These are phyloP conservation scores for Colius striatus DNA, from an alignment of 2,113 vertebrate species.

Conservation along the genomic window DNA sequence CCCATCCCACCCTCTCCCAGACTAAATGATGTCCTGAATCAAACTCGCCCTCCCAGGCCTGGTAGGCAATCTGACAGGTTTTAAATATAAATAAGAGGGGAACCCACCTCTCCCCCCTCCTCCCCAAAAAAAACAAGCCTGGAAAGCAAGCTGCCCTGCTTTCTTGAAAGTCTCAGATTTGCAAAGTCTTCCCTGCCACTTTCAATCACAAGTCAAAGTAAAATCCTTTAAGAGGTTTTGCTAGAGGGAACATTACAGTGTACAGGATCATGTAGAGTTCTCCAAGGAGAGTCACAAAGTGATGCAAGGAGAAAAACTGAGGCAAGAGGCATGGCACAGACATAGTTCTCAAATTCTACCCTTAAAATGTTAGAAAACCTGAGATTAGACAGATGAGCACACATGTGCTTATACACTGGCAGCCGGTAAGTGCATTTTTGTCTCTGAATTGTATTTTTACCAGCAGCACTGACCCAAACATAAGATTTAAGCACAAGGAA, in stretches of 20 bases:
- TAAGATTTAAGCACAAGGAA: not conserved
- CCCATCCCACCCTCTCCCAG: not conserved
- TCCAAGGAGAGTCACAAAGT: not conserved
- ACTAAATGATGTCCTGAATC: not conserved
- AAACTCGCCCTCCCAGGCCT: not conserved
- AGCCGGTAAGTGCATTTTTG: not conserved
- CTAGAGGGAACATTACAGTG: not conserved
- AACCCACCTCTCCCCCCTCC: too few relatives aligned
- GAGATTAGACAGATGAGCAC: not conserved
- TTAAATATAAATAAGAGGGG: not conserved
- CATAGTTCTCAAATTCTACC: not conserved
- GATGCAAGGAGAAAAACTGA: not conserved
- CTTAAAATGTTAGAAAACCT: not conserved
- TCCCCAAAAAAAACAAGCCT: not conserved
- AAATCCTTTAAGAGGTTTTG: slow-evolving; percentile 54
- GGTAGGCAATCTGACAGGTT: not conserved
- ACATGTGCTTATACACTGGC: not conserved
- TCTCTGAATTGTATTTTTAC: not conserved
- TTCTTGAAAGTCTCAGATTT: not conserved
- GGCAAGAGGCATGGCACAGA: not conserved
- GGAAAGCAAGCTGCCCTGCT: not conserved
- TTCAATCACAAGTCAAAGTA: slow-evolving; percentile 41
- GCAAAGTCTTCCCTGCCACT: slow-evolving; percentile 1
- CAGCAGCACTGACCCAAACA: not conserved
- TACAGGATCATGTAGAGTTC: not conserved